Percentiles rank a stretch among this genome's conserved stretches.
These are phyloP conservation scores for Catamblyrhynchus diadema DNA, from an alignment of 2,797 vertebrate species.

Conservation along the genomic window DNA sequence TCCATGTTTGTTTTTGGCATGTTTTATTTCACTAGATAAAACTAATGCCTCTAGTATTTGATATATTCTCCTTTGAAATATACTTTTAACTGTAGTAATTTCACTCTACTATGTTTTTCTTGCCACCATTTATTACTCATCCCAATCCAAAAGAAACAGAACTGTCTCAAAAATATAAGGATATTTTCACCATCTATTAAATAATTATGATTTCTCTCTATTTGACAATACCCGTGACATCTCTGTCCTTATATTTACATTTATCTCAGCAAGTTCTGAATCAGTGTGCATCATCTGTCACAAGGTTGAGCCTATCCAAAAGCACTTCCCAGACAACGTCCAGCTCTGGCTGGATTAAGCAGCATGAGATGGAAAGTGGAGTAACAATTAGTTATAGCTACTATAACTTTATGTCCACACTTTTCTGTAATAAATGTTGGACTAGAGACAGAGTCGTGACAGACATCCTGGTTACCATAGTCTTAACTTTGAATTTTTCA, in stretches of 20 bases:
- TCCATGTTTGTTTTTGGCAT: neutral
- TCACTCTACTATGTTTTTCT: neutral
- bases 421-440: neutral
- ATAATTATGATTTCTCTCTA: neutral
- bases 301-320: neutral
- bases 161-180: neutral
- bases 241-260: neutral
- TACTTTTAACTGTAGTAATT: neutral
- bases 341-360: neutral
- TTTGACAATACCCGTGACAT: neutral
- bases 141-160: neutral
- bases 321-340: neutral
- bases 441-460: neutral
- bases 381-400: neutral
- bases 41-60: neutral
- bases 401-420: neutral
- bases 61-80: neutral
- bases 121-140: neutral
- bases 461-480: neutral
- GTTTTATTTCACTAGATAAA: neutral
- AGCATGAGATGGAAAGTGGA: neutral
- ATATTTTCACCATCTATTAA: neutral
- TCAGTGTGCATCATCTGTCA: neutral
- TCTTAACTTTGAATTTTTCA: neutral
- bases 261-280: neutral